Evolutionary conservation across 1,140 invertebrate species (phyloP), one percentile per base, ranked within the genome.

Genomic region (Lethocerus indicus): DNA sequence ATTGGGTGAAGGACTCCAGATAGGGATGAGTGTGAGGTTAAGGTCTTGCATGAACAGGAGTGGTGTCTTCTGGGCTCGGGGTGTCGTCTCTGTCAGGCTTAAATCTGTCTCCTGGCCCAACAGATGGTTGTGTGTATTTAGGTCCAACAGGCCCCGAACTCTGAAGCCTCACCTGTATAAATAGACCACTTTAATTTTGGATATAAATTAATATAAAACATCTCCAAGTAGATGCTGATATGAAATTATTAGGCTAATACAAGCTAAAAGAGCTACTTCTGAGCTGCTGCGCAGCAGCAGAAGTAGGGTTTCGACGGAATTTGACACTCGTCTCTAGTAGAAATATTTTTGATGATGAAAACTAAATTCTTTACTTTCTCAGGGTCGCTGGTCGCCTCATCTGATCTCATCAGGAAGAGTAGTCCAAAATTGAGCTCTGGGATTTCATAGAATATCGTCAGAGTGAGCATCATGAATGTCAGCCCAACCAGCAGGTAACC

Each of bases 371-470:
- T 67, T 61, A 78, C 69, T 58, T 77, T 76, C 57, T 79, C 76
- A 0, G 75, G 73, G 51, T 77, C 75, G 3, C 55, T 68, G 9
- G 60, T 59, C 57, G 57, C 57, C 39, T 75, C 71, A 32, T 81
- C 74, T 41, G 74, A 76, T 56, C 75, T 72, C 26, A 80, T 69
- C 49, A 81, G 74, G 61, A 87, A 86, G 26, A 84, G 72, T 36
- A 78, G 70, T 41, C 83, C 82, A 25, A 89, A 65, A 62, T 89
- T 88, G 54, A 89, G 67, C 67, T 89, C 82, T 9, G 85, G 86
- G 52, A 89, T 87, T 60, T 88, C 84, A 63, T 87, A 87, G 63
- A 87, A 80, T 2, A 87, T 78, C 0, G 82, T 82, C 54, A 89
- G 64, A 1, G 81, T 74, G 44, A 87, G 65, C 79, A 88, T 84